A percentile compares a stretch with the other conserved stretches of the same genome.
Evolutionary conservation across 2,113 vertebrate genomes (phyloP).

Genomic region (Chrysemys picta): DNA sequence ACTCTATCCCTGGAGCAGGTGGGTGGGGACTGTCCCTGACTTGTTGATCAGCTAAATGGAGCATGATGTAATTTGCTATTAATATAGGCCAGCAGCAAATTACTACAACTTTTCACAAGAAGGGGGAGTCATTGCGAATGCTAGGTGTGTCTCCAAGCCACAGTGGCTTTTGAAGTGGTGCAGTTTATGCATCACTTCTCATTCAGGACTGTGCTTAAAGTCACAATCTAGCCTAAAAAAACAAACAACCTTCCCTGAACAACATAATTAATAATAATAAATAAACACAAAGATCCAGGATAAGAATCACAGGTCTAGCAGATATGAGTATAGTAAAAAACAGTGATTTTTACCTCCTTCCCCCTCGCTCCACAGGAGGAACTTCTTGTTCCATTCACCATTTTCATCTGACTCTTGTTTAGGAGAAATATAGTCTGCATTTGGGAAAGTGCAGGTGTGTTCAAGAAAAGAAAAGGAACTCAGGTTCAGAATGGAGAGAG

Average conservation of each 20-base stretch:
- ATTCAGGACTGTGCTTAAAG: background rate
- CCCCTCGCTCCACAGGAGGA: background rate
- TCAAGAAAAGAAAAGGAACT: slow-evolving; percentile 12
- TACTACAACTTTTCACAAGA: background rate
- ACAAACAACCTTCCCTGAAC: background rate
- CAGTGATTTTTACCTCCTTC: fast-evolving
- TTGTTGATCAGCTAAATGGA: fast-evolving
- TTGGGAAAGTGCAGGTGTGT: slow-evolving; percentile 22
- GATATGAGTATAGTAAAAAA: background rate
- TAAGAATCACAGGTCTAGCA: background rate
- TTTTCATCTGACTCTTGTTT: background rate
- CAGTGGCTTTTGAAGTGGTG: background rate
- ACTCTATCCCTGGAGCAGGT: background rate
- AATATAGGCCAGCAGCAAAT: background rate
- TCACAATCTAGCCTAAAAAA: fast-evolving
- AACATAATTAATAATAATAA: background rate
- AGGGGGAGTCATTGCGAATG: background rate
- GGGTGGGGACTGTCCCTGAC: background rate
- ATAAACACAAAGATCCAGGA: fast-evolving
- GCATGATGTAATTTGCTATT: background rate
- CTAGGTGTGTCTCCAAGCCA: background rate
- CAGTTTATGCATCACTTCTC: background rate
- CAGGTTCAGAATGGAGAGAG: background rate
- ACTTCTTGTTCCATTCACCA: background rate
- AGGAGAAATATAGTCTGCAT: background rate